These are phyloP conservation scores for Spodoptera picta DNA, from an alignment of 2,888 invertebrate species.

Conservation along the genomic window DNA sequence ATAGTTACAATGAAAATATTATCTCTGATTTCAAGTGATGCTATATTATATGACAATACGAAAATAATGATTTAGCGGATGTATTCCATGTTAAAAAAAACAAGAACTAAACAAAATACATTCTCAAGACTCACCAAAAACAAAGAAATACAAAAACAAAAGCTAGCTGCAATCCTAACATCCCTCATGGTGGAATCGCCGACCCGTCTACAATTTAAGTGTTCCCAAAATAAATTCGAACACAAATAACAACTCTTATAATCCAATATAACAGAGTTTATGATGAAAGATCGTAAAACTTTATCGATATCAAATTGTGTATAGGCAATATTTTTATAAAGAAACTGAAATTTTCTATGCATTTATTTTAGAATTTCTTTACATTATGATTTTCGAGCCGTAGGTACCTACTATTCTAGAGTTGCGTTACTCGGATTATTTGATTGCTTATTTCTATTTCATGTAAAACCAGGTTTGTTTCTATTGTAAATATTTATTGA, in stretches of 20 bases:
- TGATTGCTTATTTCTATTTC: no score
- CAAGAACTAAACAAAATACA: neutral
- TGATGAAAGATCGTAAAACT: constrained; percentile 74
- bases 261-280: constrained; percentile 64
- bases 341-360: constrained; percentile 28
- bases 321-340: constrained; percentile 40
- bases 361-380: constrained; percentile 29
- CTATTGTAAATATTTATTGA: no score
- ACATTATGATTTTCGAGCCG: no score
- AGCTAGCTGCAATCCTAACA: constrained; percentile 50
- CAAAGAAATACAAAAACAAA: constrained; percentile 58
- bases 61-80: no score
- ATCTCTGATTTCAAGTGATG: no score
- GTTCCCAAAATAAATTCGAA: constrained; percentile 56
- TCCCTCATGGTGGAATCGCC: constrained; percentile 56
- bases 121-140: constrained; percentile 65
- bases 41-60: no score
- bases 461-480: no score
- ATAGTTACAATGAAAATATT: no score
- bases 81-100: neutral
- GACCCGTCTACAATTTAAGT: constrained; percentile 37
- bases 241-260: constrained; percentile 65
- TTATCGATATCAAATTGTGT: constrained; percentile 68
- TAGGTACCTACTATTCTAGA: no score
- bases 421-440: no score